Base-by-base conservation (phyloP, 2,888 invertebrate species). In the Clusia tigrina region DNA sequence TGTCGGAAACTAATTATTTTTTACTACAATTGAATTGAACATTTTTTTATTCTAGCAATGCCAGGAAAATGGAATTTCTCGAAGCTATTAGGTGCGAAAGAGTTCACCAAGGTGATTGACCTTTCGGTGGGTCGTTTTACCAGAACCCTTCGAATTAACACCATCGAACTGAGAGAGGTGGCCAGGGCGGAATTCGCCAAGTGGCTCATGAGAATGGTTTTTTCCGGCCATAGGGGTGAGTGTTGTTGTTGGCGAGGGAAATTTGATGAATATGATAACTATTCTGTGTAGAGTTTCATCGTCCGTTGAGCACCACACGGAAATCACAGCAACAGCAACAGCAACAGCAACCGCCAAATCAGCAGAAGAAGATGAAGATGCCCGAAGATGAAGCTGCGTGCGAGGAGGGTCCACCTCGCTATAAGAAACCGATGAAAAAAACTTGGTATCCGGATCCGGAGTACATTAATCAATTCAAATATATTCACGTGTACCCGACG, bases 381-480 rank as follows among this genome's bases (percentile, higher is more conserved):
- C n/a, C n/a, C n/a, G n/a, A n/a, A n/a, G n/a, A n/a, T n/a, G n/a
- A n/a, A n/a, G n/a, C n/a, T n/a, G n/a, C n/a, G n/a, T n/a, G n/a
- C n/a, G n/a, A n/a, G n/a, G n/a, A n/a, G 32, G 9, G 42, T 0
- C 71, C 68, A 0, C 58, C 62, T 2, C 69, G 70, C 0, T 74
- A 72, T 42, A 42, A 67, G 48, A 0, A 23, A 6, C 54, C 54
- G 9, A 32, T 32, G 17, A 25, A 37, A 1, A 62, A 62, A 15
- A 12, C 32, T 6, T 75, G 92, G 93, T 86, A 82, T 76, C 91
- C 91, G 0, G 91, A 93, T 79, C 77, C 81, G 2, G 87, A 89
- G 53, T 91, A 81, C 66, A 54, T 88, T 1, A 82, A 86, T 63
- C 78, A 88, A 68, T 89, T 86, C 69, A 79, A 84, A 23, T 86